Percentiles rank a stretch among this genome's conserved stretches.
Evolutionary conservation across 2,888 invertebrate genomes (phyloP).

Genomic region (Catocala sponsa): DNA sequence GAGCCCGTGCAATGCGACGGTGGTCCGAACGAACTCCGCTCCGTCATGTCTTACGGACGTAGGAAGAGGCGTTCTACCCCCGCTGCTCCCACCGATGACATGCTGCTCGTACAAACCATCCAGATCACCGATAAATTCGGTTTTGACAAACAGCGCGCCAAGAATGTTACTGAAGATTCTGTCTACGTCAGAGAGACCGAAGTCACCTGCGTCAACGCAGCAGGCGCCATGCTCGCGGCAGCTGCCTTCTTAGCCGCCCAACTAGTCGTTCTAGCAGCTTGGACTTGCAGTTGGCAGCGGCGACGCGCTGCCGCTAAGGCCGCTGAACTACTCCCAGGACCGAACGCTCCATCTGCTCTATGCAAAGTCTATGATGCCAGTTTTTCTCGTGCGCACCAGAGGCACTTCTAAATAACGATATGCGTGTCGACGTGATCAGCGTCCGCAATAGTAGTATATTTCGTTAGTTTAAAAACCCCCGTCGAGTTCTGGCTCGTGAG

Average conservation of each 20-base stretch:
- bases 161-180: conserved; percentile 90
- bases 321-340: conserved; percentile 90
- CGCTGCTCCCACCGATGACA: conserved; percentile 90
- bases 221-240: conserved; percentile 94
- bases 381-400: conserved; percentile 92
- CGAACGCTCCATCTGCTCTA: conserved; percentile 88
- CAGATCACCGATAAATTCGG: conserved; percentile 97
- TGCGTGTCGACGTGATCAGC: conserved; percentile 79
- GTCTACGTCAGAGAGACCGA: conserved; percentile 90
- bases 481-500: conserved; percentile 76
- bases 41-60: conserved; percentile 94
- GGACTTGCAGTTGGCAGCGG: conserved; percentile 96
- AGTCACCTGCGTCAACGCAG: conserved; percentile 91
- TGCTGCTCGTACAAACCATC: conserved; percentile 96
- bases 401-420: conserved; percentile 81
- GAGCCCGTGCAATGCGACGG: conserved; percentile 97
- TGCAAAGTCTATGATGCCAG: conserved; percentile 96
- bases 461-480: conserved; percentile 81
- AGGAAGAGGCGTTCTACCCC: conserved; percentile 92
- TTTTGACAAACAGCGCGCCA: conserved; percentile 91
- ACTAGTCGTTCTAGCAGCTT: conserved; percentile 95
- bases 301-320: conserved; percentile 91
- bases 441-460: conserved; percentile 86
- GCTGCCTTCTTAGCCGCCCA: conserved; percentile 95
- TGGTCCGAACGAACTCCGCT: conserved; percentile 94